Percentiles rank a stretch among this genome's conserved stretches.
phyloP scores from a whole-genome alignment of 1,140 invertebrate species.

The Laodelphax striatellus region DNA sequence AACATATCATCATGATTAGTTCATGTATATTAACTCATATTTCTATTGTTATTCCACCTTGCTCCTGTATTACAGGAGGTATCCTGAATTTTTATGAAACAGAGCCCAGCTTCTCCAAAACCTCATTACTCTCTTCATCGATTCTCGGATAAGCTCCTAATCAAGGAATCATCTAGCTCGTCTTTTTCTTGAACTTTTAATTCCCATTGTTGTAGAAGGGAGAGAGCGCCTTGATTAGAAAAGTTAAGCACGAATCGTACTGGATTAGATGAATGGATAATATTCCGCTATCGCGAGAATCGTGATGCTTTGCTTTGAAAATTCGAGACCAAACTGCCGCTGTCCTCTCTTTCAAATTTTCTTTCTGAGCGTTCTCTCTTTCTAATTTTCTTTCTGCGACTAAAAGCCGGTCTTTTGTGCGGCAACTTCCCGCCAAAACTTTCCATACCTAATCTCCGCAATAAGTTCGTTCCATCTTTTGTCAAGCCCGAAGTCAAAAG shows the following conservation, averaged over 20 bases:
- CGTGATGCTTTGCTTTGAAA: not conserved
- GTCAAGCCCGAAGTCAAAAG: too few relatives aligned
- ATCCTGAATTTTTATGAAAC: too few relatives aligned
- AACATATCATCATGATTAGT: too few relatives aligned
- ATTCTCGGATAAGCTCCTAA: not conserved
- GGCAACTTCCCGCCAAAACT: not conserved
- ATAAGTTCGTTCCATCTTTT: too few relatives aligned
- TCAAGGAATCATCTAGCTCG: not conserved
- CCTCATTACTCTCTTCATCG: not conserved
- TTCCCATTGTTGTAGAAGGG: not conserved
- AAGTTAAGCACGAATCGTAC: not conserved
- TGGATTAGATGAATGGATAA: not conserved
- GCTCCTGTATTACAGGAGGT: too few relatives aligned
- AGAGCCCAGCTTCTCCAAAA: not conserved
- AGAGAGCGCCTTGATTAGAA: not conserved
- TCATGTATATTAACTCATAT: too few relatives aligned
- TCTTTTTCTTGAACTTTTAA: conserved; percentile 3
- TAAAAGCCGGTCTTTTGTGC: not conserved
- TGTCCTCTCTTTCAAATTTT: not conserved
- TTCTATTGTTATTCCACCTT: too few relatives aligned
- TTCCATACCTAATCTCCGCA: not conserved
- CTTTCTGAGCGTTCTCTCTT: too few relatives aligned
- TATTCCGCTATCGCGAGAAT: not conserved
- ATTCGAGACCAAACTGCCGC: not conserved
- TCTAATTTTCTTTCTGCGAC: too few relatives aligned